Base-by-base conservation (phyloP, 2,113 vertebrate species). In the Piprites chloris region DNA sequence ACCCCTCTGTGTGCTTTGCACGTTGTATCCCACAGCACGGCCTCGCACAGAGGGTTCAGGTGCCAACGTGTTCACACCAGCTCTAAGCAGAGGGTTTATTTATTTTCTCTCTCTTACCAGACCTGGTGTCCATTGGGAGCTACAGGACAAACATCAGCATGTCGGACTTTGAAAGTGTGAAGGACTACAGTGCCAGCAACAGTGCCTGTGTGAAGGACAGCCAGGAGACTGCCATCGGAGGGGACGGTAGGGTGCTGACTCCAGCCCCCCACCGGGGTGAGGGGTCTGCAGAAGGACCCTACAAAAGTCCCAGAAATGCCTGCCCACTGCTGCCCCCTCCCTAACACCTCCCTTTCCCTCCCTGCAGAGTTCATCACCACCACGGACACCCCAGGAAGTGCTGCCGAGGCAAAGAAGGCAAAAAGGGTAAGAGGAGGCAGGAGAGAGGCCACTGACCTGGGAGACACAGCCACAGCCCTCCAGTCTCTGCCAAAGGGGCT, bases 141-240 rank as follows among this genome's bases (percentile, higher is more conserved):
- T 98, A 98, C 93, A 97, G 97, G 87, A 98, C 98, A 0, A 97
- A 98, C 80, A 98, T 98, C 49, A 98, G 98, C 96, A 97, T 98
- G 98, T 95, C 98, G 0, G 98, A 98, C 81, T 98, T 98, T 0
- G 97, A 97, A 49, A 97, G 95, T 22, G 21, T 94, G 50, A 96
- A 89, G 73, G 97, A 97, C 21, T 96, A 89, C 18, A 50, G 96
- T 2, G 95, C 87, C 11, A 97, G 75, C 67, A 97, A 97, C 5
- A 95, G 95, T 22, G 6, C 56, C 66, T 97, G 89, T 1, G 24
- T 28, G 23, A 72, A 61, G 3, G 92, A 93, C 12, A 76, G 9
- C 46, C 97, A 97, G 44, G 98, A 98, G 86, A 97, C 97, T 1
- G 39, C 76, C 13, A 27, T 97, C 0, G 91, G 94, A 81, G 89